Evolutionary conservation across 2,888 invertebrate species (phyloP), one percentile per base, ranked within the genome.

Genomic region (Brachylomia viminalis): DNA sequence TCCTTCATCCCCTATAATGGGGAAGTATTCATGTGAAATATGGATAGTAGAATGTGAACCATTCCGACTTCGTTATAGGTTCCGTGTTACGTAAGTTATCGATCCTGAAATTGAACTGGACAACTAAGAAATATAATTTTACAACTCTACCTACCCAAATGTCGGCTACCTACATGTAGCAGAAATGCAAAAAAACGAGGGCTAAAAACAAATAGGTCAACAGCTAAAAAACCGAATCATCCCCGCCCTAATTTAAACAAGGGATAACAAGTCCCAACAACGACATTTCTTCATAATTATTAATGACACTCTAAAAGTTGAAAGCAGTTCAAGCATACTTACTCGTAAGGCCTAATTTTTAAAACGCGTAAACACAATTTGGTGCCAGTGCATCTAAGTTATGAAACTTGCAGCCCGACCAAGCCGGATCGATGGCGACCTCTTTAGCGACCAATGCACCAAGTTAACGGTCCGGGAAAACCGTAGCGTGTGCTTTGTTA

Each of bases 381-480:
- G 92, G 93, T 92, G 92, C 91, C 91, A 89, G 90, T 92, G 92
- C 92, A 91, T 87, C 89, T 87, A 90, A 91, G 86, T 92, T 90
- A 90, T 89, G 88, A 88, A 89, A 90, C 89, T 86, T 88, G 88
- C 89, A 89, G 80, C 88, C 88, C 92, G 93, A 92, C 93, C 93
- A 90, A 92, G 87, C 88, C 86, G 89, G 95, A 96, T 96, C 96
- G 95, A 96, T 96, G 88, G 86, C 93, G 96, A 96, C 96, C 96
- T 93, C 94, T 93, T 96, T 96, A 92, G 92, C 93, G 96, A 94
- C 92, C 96, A 92, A 94, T 96, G 96, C 96, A 96, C 96, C 94
- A 92, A 92, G 92, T 92, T 89, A 89, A 90, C 92, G 91, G 92
- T 93, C 94, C 92, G 94, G 94, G 93, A 89, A 92, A 93, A 92